Evolutionary conservation across 2,797 vertebrate species (phyloP).

Genomic region (Poecilia picta): DNA sequence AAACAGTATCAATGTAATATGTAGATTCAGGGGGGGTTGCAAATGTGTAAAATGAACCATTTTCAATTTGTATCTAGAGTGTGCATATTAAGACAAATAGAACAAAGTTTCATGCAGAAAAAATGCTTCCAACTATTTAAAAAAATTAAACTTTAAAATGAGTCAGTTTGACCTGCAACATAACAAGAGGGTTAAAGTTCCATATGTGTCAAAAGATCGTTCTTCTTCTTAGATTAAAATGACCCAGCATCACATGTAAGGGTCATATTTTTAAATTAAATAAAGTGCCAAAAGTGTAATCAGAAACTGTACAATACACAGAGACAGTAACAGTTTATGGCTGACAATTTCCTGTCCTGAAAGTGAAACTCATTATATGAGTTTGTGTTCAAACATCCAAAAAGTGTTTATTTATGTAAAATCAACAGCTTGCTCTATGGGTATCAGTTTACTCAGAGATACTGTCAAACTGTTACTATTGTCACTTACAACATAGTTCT

Average conservation of each 20-base stretch:
- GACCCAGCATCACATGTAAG: background rate
- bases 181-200: background rate
- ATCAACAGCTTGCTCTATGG: background rate
- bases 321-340: background rate
- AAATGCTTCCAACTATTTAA: too few relatives aligned
- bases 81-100: too few relatives aligned
- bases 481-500: background rate
- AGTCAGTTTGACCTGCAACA: too few relatives aligned
- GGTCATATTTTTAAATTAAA: background rate
- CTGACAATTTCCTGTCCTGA: background rate
- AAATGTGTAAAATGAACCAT: too few relatives aligned
- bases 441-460: background rate
- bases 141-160: too few relatives aligned
- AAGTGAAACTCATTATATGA: background rate
- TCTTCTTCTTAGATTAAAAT: background rate
- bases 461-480: background rate
- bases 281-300: background rate
- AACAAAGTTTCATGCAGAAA: too few relatives aligned
- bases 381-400: background rate
- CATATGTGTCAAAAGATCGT: background rate
- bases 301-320: background rate
- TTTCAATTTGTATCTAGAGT: too few relatives aligned
- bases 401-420: background rate
- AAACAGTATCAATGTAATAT: too few relatives aligned
- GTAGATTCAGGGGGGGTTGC: too few relatives aligned